These are phyloP conservation scores for Urocynchramus pylzowi DNA, from an alignment of 2,113 vertebrate species.

Conservation along the genomic window DNA sequence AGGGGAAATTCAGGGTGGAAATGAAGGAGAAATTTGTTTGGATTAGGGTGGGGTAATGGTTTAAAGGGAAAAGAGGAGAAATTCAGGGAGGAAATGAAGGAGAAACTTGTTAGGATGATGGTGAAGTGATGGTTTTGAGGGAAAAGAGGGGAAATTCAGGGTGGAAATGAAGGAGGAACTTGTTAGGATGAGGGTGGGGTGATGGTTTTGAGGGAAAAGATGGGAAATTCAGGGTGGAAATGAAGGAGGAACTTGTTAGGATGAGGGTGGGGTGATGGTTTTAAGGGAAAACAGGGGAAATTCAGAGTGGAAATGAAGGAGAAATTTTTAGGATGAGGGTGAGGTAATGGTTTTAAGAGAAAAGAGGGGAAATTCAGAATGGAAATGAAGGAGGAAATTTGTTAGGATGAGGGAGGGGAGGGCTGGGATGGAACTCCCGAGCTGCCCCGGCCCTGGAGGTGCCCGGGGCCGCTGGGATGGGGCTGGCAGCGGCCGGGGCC, in stretches of 20 bases:
- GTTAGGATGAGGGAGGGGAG: neutral
- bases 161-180: neutral
- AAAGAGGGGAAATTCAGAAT: neutral
- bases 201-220: accelerated
- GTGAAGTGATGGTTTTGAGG: too few species aligned
- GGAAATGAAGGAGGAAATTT: neutral
- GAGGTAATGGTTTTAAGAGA: neutral
- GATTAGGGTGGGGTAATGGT: too few species aligned
- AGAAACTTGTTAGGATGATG: too few species aligned
- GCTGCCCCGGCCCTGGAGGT: neutral
- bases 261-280: neutral
- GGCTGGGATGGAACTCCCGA: neutral
- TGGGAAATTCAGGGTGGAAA: neutral
- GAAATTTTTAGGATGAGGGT: too few species aligned
- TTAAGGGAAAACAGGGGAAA: too few species aligned
- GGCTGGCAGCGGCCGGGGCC: neutral
- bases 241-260: neutral
- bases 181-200: neutral
- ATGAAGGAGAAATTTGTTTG: too few species aligned
- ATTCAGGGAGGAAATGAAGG: too few species aligned
- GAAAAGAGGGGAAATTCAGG: neutral
- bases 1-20: too few species aligned
- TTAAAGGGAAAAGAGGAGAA: too few species aligned
- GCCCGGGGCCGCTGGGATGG: neutral
- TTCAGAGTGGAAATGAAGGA: too few species aligned